These are phyloP conservation scores for Alethe castanea DNA, from an alignment of 2,113 vertebrate genomes.

Conservation along the genomic window DNA sequence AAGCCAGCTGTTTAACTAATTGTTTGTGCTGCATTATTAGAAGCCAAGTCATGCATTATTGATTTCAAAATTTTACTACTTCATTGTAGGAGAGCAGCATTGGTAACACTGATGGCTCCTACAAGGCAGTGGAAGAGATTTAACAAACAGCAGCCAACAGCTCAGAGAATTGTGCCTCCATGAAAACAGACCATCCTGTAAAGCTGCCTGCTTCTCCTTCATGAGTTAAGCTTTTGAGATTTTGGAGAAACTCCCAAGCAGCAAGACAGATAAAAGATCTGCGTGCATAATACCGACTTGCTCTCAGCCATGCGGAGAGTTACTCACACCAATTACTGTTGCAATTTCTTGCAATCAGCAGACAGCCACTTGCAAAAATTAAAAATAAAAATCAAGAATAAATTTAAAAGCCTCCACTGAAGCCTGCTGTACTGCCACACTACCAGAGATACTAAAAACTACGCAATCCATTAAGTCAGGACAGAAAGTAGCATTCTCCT, in stretches of 20 bases:
- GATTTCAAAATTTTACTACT: slow-evolving; percentile 44
- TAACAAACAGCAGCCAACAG: neutral
- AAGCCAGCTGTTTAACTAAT: slow-evolving; percentile 69
- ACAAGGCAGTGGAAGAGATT: neutral
- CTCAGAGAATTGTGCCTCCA: neutral
- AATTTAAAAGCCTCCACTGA: neutral
- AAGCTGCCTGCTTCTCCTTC: neutral
- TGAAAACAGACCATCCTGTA: neutral
- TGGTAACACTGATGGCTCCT: neutral
- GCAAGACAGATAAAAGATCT: slow-evolving; percentile 31
- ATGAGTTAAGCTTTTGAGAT: neutral
- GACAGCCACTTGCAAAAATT: neutral
- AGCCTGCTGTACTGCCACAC: neutral
- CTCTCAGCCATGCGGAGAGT: neutral
- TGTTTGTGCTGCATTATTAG: slow-evolving; percentile 54
- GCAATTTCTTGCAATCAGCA: slow-evolving; percentile 36
- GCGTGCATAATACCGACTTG: neutral
- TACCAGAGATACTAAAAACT: neutral
- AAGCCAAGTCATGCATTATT: slow-evolving; percentile 62
- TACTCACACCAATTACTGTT: slow-evolving; percentile 44
- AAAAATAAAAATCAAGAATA: neutral
- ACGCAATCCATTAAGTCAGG: neutral
- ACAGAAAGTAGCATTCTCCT: neutral
- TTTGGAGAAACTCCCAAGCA: slow-evolving; percentile 23
- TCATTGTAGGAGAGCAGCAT: neutral